phyloP scores from a whole-genome alignment of 2,797 vertebrate genomes.

The Eleutherodactylus coqui region DNA sequence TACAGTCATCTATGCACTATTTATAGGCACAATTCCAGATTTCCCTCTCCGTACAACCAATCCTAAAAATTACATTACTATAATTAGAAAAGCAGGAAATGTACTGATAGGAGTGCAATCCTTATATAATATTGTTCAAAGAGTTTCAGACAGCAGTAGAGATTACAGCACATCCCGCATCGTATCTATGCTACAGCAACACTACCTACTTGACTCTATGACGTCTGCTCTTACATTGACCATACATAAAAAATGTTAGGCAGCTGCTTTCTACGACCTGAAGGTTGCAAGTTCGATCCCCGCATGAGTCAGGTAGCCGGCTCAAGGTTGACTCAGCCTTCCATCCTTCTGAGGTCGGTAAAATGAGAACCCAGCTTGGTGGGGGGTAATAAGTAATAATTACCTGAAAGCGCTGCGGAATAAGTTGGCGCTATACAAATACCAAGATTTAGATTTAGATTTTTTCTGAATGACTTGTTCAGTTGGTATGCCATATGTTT shows the following conservation, averaged over 20 bases:
- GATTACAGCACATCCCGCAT: neutral
- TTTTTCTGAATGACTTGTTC: neutral
- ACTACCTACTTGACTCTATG: neutral
- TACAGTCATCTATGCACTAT: neutral
- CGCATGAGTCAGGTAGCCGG: too few relatives aligned
- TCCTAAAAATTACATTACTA: neutral
- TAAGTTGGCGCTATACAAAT: too few relatives aligned
- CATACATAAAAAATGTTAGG: neutral
- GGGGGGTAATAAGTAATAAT: too few relatives aligned
- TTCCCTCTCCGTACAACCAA: slow-evolving; percentile 11
- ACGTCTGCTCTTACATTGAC: neutral
- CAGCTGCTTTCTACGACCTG: too few relatives aligned
- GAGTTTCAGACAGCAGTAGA: neutral
- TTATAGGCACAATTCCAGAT: slow-evolving; percentile 14
- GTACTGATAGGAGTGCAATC: neutral
- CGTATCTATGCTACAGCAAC: neutral
- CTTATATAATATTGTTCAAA: neutral
- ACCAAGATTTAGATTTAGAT: too few relatives aligned
- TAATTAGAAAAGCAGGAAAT: neutral
- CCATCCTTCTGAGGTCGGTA: too few relatives aligned
- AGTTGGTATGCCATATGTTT: neutral
- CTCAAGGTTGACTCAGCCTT: too few relatives aligned
- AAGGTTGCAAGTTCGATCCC: too few relatives aligned
- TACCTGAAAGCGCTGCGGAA: too few relatives aligned
- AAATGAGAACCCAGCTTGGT: too few relatives aligned